Conservation (phyloP, 2,888 invertebrate species). For the Cheilosia scutellata region DNA sequence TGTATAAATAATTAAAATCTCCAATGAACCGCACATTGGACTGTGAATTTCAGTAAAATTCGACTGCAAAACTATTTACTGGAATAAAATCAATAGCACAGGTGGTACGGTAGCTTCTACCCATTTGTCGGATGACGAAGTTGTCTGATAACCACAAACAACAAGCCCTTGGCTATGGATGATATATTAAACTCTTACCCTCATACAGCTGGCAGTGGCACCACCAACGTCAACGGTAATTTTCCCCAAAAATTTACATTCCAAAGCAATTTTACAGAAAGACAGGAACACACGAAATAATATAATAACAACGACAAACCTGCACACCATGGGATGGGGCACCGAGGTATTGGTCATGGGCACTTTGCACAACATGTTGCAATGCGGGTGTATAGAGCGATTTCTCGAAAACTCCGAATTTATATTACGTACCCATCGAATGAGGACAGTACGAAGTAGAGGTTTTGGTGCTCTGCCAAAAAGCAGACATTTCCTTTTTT, state of each 20-base stretch:
- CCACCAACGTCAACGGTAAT: constrained; percentile 16
- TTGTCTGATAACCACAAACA: constrained; percentile 7
- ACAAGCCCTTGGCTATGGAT: background rate
- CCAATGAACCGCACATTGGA: background rate
- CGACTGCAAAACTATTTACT: background rate
- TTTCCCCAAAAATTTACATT: constrained; percentile 46
- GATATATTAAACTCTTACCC: background rate
- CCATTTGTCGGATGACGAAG: background rate
- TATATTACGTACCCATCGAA: background rate
- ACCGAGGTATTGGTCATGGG: too few relatives aligned
- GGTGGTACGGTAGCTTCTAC: background rate
- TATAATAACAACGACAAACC: constrained; percentile 22
- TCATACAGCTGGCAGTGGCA: background rate
- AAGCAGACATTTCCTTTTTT: constrained; percentile 26
- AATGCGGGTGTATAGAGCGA: constrained; percentile 57
- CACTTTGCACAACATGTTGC: constrained; percentile 66
- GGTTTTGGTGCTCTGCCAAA: constrained; percentile 57
- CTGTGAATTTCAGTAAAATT: background rate
- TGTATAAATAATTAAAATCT: constrained; percentile 11
- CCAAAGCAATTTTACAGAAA: constrained; percentile 28
- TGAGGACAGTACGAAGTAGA: constrained; percentile 24
- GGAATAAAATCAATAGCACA: background rate
- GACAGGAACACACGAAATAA: background rate
- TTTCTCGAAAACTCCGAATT: background rate
- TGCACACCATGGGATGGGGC: constrained; percentile 1